These are phyloP conservation scores for Rhadinocentrus ornatus DNA, from an alignment of 2,797 vertebrate species.

Conservation along the genomic window DNA sequence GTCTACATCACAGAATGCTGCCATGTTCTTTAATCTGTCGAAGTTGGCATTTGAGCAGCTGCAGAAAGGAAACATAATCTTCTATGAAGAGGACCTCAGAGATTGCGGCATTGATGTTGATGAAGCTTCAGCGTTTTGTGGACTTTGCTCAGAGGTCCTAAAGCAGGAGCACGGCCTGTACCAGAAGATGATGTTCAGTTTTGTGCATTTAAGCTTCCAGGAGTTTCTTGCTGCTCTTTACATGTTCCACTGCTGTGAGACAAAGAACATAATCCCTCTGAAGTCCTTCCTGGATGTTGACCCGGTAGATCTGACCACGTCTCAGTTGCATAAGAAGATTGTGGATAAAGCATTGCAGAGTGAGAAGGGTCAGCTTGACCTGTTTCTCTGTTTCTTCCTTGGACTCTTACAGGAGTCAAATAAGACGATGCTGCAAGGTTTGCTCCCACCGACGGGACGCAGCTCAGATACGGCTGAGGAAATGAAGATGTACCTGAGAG, in stretches of 20 bases:
- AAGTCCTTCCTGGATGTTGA: conserved; percentile 23
- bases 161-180: conserved; percentile 27
- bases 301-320: not conserved
- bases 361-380: conserved; percentile 8
- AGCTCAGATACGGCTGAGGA: conserved; percentile 4
- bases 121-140: conserved; percentile 29
- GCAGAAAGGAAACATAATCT: conserved; percentile 38
- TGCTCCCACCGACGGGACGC: conserved; percentile 16
- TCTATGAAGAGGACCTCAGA: conserved; percentile 38
- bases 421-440: conserved; percentile 18
- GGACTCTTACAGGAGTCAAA: conserved; percentile 33
- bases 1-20: not conserved
- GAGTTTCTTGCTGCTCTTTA: conserved; percentile 46
- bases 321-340: conserved; percentile 32
- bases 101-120: conserved; percentile 23
- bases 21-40: conserved; percentile 19
- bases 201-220: conserved; percentile 45
- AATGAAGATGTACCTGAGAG: conserved; percentile 19
- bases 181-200: conserved; percentile 33
- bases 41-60: conserved; percentile 41
- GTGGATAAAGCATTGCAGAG: conserved; percentile 37
- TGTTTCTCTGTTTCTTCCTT: conserved; percentile 38
- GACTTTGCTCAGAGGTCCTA: conserved; percentile 30
- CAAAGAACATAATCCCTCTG: conserved; percentile 13
- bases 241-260: conserved; percentile 23